phyloP scores from a whole-genome alignment of 2,113 vertebrate species.

The Cricetomys ansorgei region DNA sequence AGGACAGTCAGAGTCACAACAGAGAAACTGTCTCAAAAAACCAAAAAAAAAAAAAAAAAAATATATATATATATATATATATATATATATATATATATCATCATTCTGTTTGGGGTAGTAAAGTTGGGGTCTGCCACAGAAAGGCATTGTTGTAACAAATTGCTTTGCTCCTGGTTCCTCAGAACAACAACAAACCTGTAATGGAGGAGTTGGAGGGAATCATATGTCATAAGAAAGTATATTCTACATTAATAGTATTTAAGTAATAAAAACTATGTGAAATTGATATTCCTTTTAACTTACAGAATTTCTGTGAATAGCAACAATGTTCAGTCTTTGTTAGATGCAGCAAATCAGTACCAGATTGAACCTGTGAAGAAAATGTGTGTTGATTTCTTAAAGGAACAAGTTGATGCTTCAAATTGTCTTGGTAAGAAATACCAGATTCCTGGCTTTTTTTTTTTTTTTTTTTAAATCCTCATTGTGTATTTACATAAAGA shows the following conservation, averaged over 20 bases:
- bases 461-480: neutral
- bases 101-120: conserved; percentile 11
- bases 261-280: neutral
- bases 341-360: conserved; percentile 99
- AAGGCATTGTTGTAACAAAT: conserved; percentile 25
- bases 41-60: too few species aligned
- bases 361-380: conserved; percentile 99
- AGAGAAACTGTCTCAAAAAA: too few species aligned
- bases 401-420: conserved; percentile 98
- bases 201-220: neutral
- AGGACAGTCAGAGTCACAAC: too few species aligned
- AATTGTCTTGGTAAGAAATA: conserved; percentile 95
- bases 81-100: too few species aligned
- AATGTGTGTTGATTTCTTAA: conserved; percentile 98
- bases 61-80: too few species aligned
- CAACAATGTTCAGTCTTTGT: conserved; percentile 97
- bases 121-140: neutral
- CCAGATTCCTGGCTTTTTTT: neutral
- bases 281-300: conserved; percentile 61
- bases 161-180: conserved; percentile 8
- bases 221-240: neutral
- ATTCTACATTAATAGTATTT: neutral
- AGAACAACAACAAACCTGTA: conserved; percentile 6
- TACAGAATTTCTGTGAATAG: conserved; percentile 97
- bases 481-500: conserved; percentile 59